A percentile compares a stretch with the other conserved stretches of the same genome.
Conservation (phyloP, 2,888 invertebrate genomes). For the Hanleya hanleyi region DNA sequence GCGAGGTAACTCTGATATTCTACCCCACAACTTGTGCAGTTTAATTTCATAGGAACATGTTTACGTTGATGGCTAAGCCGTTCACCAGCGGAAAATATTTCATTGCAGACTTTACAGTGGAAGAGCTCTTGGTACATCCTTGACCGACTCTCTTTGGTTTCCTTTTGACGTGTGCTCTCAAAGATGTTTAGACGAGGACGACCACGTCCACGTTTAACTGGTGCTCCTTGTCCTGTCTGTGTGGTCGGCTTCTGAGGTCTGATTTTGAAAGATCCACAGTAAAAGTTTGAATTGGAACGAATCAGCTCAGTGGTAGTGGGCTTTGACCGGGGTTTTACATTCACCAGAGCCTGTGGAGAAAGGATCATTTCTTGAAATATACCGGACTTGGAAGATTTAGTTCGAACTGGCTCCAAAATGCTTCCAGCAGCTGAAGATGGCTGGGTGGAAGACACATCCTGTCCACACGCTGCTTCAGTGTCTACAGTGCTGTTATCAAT, state of each 20-base stretch:
- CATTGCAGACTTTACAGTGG: conserved; percentile 57
- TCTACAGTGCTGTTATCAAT: too few species aligned
- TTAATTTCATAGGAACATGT: conserved; percentile 38
- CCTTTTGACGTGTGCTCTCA: neutral
- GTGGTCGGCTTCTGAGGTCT: conserved; percentile 23
- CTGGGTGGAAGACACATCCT: too few species aligned
- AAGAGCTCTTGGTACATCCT: conserved; percentile 55
- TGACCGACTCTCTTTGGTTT: neutral
- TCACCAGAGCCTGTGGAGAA: conserved; percentile 54
- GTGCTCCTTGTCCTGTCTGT: neutral
- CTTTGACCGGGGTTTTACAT: conserved; percentile 52
- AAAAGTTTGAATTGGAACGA: conserved; percentile 54
- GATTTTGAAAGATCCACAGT: conserved; percentile 59
- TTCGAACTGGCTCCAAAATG: too few species aligned
- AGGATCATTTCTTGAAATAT: conserved; percentile 61
- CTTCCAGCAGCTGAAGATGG: neutral
- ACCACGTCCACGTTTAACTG: neutral
- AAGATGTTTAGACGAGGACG: neutral
- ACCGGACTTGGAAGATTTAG: neutral
- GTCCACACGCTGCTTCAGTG: too few species aligned
- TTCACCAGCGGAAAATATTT: neutral
- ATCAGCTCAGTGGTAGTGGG: conserved; percentile 54
- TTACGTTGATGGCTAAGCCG: conserved; percentile 39
- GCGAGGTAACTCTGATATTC: conserved; percentile 17
- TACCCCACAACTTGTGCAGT: conserved; percentile 42